These are phyloP conservation scores for Dendropsophus ebraccatus DNA, from an alignment of 2,113 vertebrate species.

Conservation along the genomic window DNA sequence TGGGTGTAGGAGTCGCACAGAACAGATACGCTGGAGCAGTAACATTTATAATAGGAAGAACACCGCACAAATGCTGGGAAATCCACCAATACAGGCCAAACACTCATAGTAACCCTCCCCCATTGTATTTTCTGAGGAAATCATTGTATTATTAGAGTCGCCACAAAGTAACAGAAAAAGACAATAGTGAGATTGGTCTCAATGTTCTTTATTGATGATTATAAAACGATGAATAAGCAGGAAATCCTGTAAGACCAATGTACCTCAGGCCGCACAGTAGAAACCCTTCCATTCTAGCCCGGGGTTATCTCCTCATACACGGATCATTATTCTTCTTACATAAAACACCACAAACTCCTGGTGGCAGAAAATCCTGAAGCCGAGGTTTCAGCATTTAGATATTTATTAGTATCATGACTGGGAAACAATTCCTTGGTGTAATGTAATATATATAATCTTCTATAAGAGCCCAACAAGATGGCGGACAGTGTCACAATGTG, in stretches of 20 bases:
- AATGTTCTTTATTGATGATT: background rate
- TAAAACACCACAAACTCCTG: background rate
- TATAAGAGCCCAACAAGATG: no score
- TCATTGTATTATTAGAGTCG: background rate
- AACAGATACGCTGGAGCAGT: no score
- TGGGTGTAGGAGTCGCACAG: no score
- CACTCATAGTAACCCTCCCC: no score
- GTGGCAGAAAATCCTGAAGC: background rate
- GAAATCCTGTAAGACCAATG: background rate
- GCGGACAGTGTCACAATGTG: no score
- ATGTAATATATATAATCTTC: no score
- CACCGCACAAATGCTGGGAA: no score
- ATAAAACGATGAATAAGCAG: background rate
- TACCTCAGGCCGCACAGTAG: background rate
- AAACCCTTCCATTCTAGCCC: background rate
- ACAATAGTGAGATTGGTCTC: background rate
- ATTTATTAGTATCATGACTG: background rate
- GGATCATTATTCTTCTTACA: background rate
- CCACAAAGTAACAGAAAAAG: background rate
- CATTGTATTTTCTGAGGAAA: no score
- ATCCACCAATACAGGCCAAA: no score
- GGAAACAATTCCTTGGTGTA: background rate
- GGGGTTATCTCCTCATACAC: background rate
- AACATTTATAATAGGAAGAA: no score
- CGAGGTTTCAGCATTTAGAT: background rate